phyloP scores from a whole-genome alignment of 2,888 invertebrate genomes.

The Melanotus villosus region DNA sequence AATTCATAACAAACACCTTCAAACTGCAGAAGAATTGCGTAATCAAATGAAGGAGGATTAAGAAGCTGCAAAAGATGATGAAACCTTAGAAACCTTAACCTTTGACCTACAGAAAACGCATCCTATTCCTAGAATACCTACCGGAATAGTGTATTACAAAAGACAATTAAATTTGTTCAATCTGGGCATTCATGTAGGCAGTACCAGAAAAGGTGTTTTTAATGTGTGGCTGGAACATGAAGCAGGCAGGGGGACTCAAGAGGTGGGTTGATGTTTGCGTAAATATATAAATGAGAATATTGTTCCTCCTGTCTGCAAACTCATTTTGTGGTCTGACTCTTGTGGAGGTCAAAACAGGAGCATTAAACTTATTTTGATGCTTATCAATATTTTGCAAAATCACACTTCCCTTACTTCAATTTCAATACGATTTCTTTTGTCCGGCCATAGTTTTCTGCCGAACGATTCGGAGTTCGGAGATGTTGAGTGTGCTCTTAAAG shows the following conservation, averaged over 20 bases:
- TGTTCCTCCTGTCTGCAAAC: background rate
- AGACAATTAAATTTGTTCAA: constrained; percentile 52
- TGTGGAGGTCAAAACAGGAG: constrained; percentile 41
- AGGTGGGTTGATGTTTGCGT: too few relatives aligned
- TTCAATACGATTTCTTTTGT: constrained; percentile 47
- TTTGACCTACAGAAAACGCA: constrained; percentile 44
- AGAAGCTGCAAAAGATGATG: background rate
- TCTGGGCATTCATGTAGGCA: constrained; percentile 51
- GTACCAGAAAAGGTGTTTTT: constrained; percentile 45
- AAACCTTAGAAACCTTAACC: constrained; percentile 4
- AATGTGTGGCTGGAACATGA: constrained; percentile 53
- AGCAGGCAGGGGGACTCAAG: constrained; percentile 54
- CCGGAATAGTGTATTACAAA: constrained; percentile 52
- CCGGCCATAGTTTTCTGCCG: constrained; percentile 53
- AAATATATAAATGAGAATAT: constrained; percentile 1
- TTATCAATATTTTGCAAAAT: too few relatives aligned
- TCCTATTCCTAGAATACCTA: constrained; percentile 49
- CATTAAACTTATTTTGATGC: too few relatives aligned
- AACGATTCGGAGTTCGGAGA: constrained; percentile 53
- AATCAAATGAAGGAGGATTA: background rate
- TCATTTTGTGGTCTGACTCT: constrained; percentile 49
- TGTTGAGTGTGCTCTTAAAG: constrained; percentile 51
- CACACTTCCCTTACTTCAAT: constrained; percentile 39
- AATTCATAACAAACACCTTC: background rate
- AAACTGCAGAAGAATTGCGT: constrained; percentile 7